Evolutionary conservation across 2,113 vertebrate genomes (phyloP), one percentile per base, ranked within the genome.

Genomic region (Nestor notabilis): DNA sequence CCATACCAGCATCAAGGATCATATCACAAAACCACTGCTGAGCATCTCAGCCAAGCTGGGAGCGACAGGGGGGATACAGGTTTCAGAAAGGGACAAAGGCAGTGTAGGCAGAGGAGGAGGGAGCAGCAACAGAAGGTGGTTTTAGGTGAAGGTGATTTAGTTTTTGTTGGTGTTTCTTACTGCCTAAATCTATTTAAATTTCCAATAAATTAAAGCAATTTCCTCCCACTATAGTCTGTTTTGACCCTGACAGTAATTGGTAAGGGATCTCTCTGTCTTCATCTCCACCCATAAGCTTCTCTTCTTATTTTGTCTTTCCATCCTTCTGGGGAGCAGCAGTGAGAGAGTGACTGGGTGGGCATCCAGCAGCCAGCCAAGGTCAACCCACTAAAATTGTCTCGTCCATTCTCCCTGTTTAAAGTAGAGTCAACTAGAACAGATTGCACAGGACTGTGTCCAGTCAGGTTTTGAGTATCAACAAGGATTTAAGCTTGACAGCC

Each of bases 31-130:
- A 24, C 7, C 16, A 7, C 13, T 35, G 41, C 35, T 77, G 63
- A 52, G 25, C 16, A 53, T 20, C 44, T 50, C 25, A 58, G 83
- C 53, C 47, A 39, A 46, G 27, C 23, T 37, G 55, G 29, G 43
- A 9, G 25, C 3, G 1, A 25, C 1, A 0, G 15, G 46, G 9
- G 11, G 11, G 23, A 68, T 69, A 60, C 21, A 25, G 28, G 16
- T 25, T 20, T 24, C 28, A 3, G 19, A 17, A n/a, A 69, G 24
- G 10, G 19, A 44, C 1, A 2, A 28, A 70, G 55, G 17, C 0
- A 2, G n/a, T 28, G 9, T 5, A 52, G 10, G 52, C 56, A 58
- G 56, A 58, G 21, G 13, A 16, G 56, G 9, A 35, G 33, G n/a
- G 24, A 58, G n/a, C 56, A 35, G 56, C 33, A 58, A 21, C 33